Evolutionary conservation across 1,140 invertebrate species (phyloP).

Genomic region (Bombyx mori): DNA sequence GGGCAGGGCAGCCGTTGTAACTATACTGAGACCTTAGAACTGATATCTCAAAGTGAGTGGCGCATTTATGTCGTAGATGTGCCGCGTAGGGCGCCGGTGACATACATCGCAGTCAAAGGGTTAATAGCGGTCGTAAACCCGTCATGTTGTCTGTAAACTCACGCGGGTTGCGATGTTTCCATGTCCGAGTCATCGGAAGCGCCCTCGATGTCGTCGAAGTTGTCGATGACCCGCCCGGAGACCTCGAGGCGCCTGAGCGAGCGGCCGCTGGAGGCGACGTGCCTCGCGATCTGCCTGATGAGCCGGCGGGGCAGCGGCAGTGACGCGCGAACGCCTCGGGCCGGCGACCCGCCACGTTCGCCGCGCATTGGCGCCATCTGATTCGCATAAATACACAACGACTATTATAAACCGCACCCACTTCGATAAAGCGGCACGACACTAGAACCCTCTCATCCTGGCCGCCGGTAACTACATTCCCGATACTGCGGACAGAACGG

Average conservation of each 20-base stretch:
- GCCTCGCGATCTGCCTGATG: constrained; percentile 65
- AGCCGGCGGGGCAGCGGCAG: constrained; percentile 60
- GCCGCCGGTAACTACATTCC: too few relatives aligned
- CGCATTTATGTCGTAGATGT: too few relatives aligned
- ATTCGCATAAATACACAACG: constrained; percentile 2
- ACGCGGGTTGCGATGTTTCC: constrained; percentile 54
- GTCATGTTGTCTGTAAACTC: constrained; percentile 20
- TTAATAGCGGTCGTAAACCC: too few relatives aligned
- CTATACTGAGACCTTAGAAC: too few relatives aligned
- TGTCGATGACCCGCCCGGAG: constrained; percentile 67
- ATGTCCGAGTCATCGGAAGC: constrained; percentile 51
- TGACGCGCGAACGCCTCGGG: constrained; percentile 51
- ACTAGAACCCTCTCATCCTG: too few relatives aligned
- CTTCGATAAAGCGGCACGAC: too few relatives aligned
- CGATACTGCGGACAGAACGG: too few relatives aligned
- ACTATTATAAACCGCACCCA: too few relatives aligned
- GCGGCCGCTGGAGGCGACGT: constrained; percentile 65
- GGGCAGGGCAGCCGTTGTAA: too few relatives aligned
- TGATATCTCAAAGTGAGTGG: too few relatives aligned
- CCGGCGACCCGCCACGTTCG: constrained; percentile 60
- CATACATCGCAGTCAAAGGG: too few relatives aligned
- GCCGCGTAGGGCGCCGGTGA: too few relatives aligned
- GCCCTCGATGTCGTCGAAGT: constrained; percentile 65
- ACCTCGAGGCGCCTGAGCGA: constrained; percentile 64
- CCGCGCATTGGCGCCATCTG: constrained; percentile 68